These are phyloP conservation scores for Phyllostomus discolor DNA, from an alignment of 2,113 vertebrate genomes.

Conservation along the genomic window DNA sequence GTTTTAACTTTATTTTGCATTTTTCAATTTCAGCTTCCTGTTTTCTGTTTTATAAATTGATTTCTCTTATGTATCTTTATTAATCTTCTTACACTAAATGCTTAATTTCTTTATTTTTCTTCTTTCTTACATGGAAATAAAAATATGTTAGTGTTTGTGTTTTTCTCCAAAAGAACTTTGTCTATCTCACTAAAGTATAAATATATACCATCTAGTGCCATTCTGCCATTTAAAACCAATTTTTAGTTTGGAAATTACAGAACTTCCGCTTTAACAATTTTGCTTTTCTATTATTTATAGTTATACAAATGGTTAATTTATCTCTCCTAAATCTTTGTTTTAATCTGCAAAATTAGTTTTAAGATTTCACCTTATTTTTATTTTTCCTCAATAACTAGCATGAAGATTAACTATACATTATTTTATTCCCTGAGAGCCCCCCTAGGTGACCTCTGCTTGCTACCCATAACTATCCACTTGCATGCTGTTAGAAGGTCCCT, in stretches of 20 bases:
- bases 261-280: background rate
- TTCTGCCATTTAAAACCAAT: background rate
- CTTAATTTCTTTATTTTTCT: background rate
- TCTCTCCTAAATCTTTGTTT: background rate
- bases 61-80: background rate
- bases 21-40: background rate
- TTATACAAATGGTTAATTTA: background rate
- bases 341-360: background rate
- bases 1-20: background rate
- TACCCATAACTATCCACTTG: background rate
- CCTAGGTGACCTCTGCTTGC: background rate
- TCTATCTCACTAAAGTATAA: background rate
- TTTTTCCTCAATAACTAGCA: background rate
- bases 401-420: background rate
- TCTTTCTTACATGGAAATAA: background rate
- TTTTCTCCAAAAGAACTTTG: background rate
- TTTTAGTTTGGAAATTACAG: background rate
- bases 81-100: background rate
- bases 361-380: background rate
- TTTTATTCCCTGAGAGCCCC: background rate
- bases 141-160: background rate
- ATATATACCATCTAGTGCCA: background rate
- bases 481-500: background rate
- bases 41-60: background rate
- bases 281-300: background rate